These are phyloP conservation scores for Clarias magur DNA, from an alignment of 2,113 vertebrate species.

Conservation along the genomic window DNA sequence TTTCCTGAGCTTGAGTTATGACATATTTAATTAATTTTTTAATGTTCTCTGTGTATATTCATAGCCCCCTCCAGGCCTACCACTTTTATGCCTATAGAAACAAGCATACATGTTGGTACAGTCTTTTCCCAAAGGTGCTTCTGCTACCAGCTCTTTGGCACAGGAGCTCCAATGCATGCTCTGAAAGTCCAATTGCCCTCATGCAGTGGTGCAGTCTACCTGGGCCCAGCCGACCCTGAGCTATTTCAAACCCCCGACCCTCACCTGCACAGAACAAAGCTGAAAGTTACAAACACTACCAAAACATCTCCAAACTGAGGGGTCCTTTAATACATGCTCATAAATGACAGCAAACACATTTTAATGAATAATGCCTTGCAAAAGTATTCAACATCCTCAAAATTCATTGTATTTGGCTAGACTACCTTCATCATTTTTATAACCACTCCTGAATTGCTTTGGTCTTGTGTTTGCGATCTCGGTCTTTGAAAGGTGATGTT, in stretches of 20 bases:
- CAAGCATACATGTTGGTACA: conserved; percentile 83
- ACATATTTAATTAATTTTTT: no score
- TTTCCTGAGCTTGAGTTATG: no score
- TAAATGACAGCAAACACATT: not conserved
- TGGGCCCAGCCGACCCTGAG: conserved; percentile 86
- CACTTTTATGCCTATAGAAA: not conserved
- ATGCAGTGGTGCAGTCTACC: conserved; percentile 93
- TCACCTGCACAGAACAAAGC: conserved; percentile 74
- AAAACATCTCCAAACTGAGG: not conserved
- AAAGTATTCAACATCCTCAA: not conserved
- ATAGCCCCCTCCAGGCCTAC: no score
- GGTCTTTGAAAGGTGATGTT: not conserved
- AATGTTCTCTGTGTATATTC: no score
- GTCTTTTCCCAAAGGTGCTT: conserved; percentile 81
- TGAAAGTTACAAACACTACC: not conserved
- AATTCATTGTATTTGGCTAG: not conserved
- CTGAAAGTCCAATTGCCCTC: conserved; percentile 81
- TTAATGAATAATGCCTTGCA: not conserved
- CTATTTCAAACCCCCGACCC: conserved; percentile 89
- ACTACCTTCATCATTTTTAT: not conserved
- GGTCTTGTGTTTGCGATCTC: not conserved
- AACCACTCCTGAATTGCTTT: not conserved
- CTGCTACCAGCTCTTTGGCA: conserved; percentile 78
- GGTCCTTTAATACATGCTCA: not conserved
- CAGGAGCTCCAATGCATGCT: conserved; percentile 80